Conservation (phyloP, 2,888 invertebrate genomes). For the Parnassius smintheus region DNA sequence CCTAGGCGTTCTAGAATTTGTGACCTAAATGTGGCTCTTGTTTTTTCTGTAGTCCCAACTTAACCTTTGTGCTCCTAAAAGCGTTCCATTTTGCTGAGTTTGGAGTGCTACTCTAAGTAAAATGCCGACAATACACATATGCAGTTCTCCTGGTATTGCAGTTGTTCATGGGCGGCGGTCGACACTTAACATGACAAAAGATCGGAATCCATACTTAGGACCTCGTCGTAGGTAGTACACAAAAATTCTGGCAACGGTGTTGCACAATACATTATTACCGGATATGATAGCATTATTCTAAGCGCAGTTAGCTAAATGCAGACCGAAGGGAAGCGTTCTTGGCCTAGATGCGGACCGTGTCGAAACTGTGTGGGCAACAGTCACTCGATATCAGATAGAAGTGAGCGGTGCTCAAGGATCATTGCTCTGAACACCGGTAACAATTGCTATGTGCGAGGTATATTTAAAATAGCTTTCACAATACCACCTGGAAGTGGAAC, state of each 20-base stretch:
- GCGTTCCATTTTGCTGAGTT: no score
- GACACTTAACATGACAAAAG: no score
- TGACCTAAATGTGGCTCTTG: no score
- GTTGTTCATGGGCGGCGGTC: no score
- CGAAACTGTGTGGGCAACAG: conserved; percentile 45
- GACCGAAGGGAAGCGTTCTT: conserved; percentile 68
- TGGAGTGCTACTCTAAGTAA: no score
- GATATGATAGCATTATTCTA: conserved; percentile 23
- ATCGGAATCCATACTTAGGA: no score
- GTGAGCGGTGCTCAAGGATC: conserved; percentile 29
- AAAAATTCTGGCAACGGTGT: not conserved
- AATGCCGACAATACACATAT: no score
- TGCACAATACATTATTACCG: conserved; percentile 23
- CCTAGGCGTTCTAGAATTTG: no score
- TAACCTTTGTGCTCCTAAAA: no score
- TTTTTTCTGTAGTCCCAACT: no score
- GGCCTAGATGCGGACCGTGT: conserved; percentile 54
- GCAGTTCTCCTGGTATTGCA: no score
- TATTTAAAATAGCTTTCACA: conserved; percentile 22
- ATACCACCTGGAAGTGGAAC: not conserved
- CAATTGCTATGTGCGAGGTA: conserved; percentile 22
- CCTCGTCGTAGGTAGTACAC: no score
- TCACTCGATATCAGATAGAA: conserved; percentile 26
- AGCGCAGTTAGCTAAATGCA: conserved; percentile 9
- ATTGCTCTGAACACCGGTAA: conserved; percentile 17